phyloP scores from a whole-genome alignment of 2,797 vertebrate species.

The Helicolenus hilgendorfi region DNA sequence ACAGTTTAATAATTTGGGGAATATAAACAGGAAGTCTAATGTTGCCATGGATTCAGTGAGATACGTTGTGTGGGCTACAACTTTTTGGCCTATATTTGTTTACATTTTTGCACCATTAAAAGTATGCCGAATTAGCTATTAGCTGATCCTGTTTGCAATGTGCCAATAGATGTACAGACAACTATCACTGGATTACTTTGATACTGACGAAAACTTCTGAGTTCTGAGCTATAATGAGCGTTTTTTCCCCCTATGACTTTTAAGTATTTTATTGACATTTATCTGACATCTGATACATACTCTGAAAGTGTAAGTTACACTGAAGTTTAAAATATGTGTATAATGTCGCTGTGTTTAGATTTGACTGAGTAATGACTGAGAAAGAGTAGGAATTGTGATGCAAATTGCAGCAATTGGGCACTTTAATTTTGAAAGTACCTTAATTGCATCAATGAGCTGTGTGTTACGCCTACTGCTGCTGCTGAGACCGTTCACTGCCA shows the following conservation, averaged over 20 bases:
- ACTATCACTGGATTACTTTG: neutral
- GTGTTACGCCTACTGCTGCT: neutral
- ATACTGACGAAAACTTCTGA: neutral
- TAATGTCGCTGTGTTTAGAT: neutral
- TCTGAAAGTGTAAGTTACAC: neutral
- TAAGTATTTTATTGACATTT: neutral
- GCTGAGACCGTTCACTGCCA: neutral
- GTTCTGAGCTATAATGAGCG: rapidly evolving
- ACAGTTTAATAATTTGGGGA: neutral
- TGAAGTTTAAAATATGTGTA: neutral
- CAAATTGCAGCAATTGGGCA: neutral
- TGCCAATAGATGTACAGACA: neutral
- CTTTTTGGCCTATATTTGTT: neutral
- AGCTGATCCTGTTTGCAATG: neutral
- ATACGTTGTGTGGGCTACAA: neutral
- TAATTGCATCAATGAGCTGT: neutral
- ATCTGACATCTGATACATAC: neutral
- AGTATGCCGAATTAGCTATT: neutral
- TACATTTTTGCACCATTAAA: neutral
- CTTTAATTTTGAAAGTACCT: neutral
- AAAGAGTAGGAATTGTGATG: neutral
- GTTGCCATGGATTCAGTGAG: neutral
- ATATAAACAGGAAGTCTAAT: neutral
- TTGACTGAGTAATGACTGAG: neutral
- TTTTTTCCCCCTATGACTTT: neutral